Percentiles rank a stretch among this genome's conserved stretches.
phyloP scores from a whole-genome alignment of 2,888 invertebrate genomes.

The Sipunculus nudus region DNA sequence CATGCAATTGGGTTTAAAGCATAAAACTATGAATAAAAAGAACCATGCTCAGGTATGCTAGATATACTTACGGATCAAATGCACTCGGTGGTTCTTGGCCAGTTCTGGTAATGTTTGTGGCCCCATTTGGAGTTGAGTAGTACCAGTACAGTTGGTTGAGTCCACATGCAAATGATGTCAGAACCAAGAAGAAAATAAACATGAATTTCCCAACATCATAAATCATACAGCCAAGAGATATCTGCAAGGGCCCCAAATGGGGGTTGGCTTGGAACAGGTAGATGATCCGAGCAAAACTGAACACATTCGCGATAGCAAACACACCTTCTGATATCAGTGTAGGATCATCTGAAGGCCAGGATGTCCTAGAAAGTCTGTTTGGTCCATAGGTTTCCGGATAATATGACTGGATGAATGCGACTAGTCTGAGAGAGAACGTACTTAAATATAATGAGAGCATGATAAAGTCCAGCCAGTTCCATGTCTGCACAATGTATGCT shows the following conservation, averaged over 20 bases:
- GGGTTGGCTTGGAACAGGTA: slow-evolving; percentile 71
- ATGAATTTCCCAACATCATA: slow-evolving; percentile 71
- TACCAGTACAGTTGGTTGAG: slow-evolving; percentile 79
- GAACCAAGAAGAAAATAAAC: slow-evolving; percentile 69
- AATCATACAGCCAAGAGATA: slow-evolving; percentile 71
- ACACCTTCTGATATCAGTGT: slow-evolving; percentile 70
- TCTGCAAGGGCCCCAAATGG: slow-evolving; percentile 70
- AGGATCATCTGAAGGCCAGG: slow-evolving; percentile 70
- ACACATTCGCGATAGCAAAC: slow-evolving; percentile 71
- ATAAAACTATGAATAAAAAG: too few species aligned
- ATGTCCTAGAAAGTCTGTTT: slow-evolving; percentile 59
- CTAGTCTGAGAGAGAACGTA: slow-evolving; percentile 69
- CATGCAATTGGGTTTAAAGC: too few species aligned
- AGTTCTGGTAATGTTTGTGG: too few species aligned
- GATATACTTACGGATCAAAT: slow-evolving; percentile 45
- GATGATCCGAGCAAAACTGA: slow-evolving; percentile 71
- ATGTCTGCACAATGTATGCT: slow-evolving; percentile 71
- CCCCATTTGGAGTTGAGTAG: slow-evolving; percentile 58
- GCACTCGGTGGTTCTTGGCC: slow-evolving; percentile 31
- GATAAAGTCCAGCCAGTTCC: slow-evolving; percentile 72
- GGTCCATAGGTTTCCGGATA: slow-evolving; percentile 63
- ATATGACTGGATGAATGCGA: slow-evolving; percentile 62
- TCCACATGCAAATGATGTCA: slow-evolving; percentile 69
- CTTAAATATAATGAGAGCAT: slow-evolving; percentile 71
- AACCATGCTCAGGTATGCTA: too few species aligned